A percentile compares a stretch with the other conserved stretches of the same genome.
phyloP scores from a whole-genome alignment of 2,888 invertebrate species.

The Ornithoptera alexandrae region DNA sequence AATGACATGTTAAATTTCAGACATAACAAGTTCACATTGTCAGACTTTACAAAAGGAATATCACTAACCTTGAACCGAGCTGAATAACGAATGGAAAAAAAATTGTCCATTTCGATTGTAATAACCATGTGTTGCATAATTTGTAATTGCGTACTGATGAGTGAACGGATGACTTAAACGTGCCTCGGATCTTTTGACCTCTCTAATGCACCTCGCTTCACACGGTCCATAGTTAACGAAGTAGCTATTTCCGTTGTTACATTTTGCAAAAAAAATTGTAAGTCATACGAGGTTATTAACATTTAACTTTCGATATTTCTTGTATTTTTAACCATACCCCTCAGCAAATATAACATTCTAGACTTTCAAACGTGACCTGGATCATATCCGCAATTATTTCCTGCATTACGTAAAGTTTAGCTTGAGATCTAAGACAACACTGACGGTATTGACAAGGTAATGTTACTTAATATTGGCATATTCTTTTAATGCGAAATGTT shows the following conservation, averaged over 20 bases:
- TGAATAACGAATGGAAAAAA: too few species aligned
- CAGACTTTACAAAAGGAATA: too few species aligned
- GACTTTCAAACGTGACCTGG: constrained; percentile 5
- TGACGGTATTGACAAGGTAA: too few species aligned
- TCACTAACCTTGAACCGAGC: too few species aligned
- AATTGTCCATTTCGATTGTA: constrained; percentile 8
- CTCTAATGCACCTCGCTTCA: constrained; percentile 32
- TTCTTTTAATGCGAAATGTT: too few species aligned
- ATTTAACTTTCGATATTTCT: too few species aligned
- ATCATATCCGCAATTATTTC: constrained; percentile 18
- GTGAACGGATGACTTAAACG: constrained; percentile 51
- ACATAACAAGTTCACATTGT: too few species aligned
- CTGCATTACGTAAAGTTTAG: constrained; percentile 20
- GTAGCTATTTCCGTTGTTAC: constrained; percentile 16
- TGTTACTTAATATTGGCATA: too few species aligned
- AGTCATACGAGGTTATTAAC: too few species aligned
- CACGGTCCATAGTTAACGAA: constrained; percentile 8
- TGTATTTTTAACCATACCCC: not conserved
- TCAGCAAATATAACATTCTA: not conserved
- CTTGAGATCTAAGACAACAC: constrained; percentile 5
- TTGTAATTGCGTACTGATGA: constrained; percentile 39
- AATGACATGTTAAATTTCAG: too few species aligned
- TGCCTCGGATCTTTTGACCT: constrained; percentile 46
- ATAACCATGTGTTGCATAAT: constrained; percentile 41
- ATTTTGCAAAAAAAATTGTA: too few species aligned